A percentile compares a stretch with the other conserved stretches of the same genome.
Conservation (phyloP, 2,888 invertebrate genomes). For the Rhogogaster chlorosoma region DNA sequence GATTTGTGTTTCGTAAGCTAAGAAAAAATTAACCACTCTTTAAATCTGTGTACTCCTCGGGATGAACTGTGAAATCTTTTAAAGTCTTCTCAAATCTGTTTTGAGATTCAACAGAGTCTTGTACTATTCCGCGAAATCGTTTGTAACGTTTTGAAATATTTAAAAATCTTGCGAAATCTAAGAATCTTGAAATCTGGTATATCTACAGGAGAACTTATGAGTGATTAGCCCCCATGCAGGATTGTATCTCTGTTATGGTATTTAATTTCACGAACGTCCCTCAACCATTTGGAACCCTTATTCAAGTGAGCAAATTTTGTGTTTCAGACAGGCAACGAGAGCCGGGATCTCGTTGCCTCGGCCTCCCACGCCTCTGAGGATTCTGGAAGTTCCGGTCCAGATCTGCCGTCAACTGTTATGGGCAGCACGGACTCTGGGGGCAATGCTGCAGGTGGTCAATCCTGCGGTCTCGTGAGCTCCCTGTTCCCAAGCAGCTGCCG, state of each 20-base stretch:
- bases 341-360: constrained; percentile 59
- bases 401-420: constrained; percentile 62
- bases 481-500: constrained; percentile 85
- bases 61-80: background rate
- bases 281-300: background rate
- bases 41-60: too few species aligned
- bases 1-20: too few species aligned
- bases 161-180: background rate
- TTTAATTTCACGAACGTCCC: background rate
- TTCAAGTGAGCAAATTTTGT: background rate
- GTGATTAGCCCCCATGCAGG: background rate
- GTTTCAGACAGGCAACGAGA: constrained; percentile 61
- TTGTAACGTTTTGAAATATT: background rate
- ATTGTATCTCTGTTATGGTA: background rate
- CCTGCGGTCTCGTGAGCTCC: constrained; percentile 71
- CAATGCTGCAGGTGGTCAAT: constrained; percentile 60
- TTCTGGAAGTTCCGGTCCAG: background rate
- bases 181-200: background rate
- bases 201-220: background rate
- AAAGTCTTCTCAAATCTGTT: background rate
- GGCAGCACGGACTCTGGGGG: constrained; percentile 69
- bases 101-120: background rate
- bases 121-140: background rate
- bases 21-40: too few species aligned
- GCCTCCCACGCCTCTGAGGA: constrained; percentile 43